Conservation (phyloP, 2,888 invertebrate genomes). For the Desoria tigrina region DNA sequence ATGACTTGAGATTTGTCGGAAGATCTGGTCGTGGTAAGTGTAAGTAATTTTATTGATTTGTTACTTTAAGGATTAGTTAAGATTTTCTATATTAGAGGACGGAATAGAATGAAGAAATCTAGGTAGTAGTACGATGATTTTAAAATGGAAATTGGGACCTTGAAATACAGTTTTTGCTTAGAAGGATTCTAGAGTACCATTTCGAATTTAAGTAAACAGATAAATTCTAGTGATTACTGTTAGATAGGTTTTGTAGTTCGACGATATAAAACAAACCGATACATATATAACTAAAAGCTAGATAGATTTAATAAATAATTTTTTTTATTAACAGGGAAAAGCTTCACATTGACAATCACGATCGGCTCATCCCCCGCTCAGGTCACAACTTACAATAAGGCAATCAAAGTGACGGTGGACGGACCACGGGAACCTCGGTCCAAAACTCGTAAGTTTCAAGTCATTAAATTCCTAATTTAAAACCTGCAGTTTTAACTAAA, state of each 20-base stretch:
- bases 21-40: conserved; percentile 91
- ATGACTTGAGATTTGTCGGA: conserved; percentile 97
- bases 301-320: too few relatives aligned
- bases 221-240: too few relatives aligned
- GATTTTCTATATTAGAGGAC: background rate
- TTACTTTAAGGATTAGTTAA: background rate
- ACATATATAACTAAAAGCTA: too few relatives aligned
- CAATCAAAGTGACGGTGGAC: conserved; percentile 98
- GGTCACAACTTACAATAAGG: conserved; percentile 91
- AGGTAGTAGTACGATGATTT: too few relatives aligned
- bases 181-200: too few relatives aligned
- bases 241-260: too few relatives aligned
- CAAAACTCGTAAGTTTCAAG: conserved; percentile 79
- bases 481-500: too few relatives aligned
- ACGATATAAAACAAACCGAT: too few relatives aligned
- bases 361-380: conserved; percentile 90
- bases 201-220: too few relatives aligned
- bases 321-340: conserved; percentile 85
- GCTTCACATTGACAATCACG: conserved; percentile 94
- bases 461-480: too few relatives aligned
- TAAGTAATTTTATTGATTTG: conserved; percentile 14
- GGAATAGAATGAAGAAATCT: background rate
- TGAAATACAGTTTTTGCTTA: too few relatives aligned
- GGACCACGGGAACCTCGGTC: conserved; percentile 96
- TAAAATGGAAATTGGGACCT: too few relatives aligned